phyloP scores from a whole-genome alignment of 2,113 vertebrate species.

The Mionectes macconnelli region DNA sequence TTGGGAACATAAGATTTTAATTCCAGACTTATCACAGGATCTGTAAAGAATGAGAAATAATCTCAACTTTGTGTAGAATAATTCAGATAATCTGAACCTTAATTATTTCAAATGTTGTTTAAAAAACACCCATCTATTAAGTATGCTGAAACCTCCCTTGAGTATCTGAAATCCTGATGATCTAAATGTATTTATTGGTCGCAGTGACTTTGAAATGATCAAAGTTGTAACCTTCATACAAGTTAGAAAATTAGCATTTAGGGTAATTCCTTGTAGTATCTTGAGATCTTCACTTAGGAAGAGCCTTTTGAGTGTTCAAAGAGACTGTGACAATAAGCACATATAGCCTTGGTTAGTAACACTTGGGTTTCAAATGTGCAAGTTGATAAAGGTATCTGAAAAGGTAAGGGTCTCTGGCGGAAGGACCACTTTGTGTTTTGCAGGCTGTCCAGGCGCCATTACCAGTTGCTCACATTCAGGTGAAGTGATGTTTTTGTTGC shows the following conservation, averaged over 20 bases:
- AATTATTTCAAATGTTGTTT: not conserved
- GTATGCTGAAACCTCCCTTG: not conserved
- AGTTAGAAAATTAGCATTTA: not conserved
- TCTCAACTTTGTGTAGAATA: not conserved
- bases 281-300: rapidly evolving
- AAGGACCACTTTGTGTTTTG: not conserved
- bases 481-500: not conserved
- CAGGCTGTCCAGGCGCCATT: not conserved
- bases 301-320: not conserved
- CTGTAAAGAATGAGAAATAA: not conserved
- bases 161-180: not conserved
- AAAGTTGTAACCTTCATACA: not conserved
- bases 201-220: not conserved
- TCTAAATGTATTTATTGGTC: not conserved
- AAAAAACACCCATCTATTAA: not conserved
- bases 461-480: not conserved
- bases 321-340: not conserved
- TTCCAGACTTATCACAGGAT: not conserved
- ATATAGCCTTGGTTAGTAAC: not conserved
- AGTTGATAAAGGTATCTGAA: not conserved
- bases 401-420: not conserved
- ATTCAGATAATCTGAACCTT: not conserved
- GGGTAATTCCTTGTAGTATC: not conserved
- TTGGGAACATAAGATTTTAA: not conserved
- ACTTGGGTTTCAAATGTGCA: not conserved